A percentile compares a stretch with the other conserved stretches of the same genome.
phyloP scores from a whole-genome alignment of 2,797 vertebrate species.

The Chloroceryle inda region DNA sequence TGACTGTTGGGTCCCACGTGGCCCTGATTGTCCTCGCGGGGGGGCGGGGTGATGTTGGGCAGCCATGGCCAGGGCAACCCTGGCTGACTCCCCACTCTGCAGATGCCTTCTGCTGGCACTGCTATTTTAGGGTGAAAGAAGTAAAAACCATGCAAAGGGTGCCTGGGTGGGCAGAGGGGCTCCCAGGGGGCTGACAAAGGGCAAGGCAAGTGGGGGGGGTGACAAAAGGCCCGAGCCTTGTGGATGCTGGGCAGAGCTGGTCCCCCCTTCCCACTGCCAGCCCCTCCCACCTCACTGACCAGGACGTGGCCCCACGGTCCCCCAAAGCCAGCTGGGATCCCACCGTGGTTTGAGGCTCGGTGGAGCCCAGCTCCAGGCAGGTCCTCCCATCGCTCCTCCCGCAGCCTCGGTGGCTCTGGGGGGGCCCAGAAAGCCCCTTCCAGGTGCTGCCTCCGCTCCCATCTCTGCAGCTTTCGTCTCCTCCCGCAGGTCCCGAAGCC shows the following conservation, averaged over 20 bases:
- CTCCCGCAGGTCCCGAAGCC: constrained; percentile 89
- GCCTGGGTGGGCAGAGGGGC: background rate
- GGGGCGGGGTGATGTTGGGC: background rate
- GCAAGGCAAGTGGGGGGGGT: accelerated
- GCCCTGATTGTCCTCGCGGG: accelerated
- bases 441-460: accelerated
- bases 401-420: background rate
- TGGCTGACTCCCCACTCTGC: background rate
- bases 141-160: background rate
- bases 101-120: background rate
- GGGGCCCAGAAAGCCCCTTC: background rate
- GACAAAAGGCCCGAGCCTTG: accelerated
- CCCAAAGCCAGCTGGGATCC: background rate
- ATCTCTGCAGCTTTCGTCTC: background rate
- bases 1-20: background rate
- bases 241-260: background rate
- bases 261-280: background rate
- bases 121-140: background rate
- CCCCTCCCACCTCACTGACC: accelerated
- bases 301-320: background rate
- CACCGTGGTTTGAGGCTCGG: accelerated
- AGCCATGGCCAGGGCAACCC: background rate
- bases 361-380: background rate
- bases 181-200: accelerated
- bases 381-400: background rate